A percentile compares a stretch with the other conserved stretches of the same genome.
Conservation (phyloP, 2,113 vertebrate genomes). For the Rutilus rutilus region DNA sequence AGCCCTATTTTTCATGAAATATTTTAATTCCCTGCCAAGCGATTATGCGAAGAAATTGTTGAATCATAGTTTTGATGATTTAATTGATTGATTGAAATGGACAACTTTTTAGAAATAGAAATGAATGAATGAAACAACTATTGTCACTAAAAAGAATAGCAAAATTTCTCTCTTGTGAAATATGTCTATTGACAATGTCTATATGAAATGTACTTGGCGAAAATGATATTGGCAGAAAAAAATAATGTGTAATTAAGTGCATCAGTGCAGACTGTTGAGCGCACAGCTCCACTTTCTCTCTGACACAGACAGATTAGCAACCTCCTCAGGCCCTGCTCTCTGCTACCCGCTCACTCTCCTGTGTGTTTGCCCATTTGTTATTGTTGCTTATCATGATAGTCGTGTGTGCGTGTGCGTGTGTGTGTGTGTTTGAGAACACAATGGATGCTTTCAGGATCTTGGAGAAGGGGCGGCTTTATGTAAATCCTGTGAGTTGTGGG, state of each 20-base stretch:
- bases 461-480: not conserved
- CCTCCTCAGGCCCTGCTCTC: conserved; percentile 48
- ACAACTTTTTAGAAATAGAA: not conserved
- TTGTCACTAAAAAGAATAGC: not conserved
- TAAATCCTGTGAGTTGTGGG: not conserved
- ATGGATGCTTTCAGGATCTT: not conserved
- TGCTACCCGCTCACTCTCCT: conserved; percentile 53
- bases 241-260: conserved; percentile 52
- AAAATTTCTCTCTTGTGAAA: not conserved
- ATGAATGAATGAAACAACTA: not conserved
- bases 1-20: too few species aligned
- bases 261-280: conserved; percentile 42
- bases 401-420: conserved; percentile 3
- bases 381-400: conserved; percentile 37
- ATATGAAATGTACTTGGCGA: not conserved
- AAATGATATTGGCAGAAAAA: conserved; percentile 7
- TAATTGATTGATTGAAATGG: not conserved
- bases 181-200: not conserved
- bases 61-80: not conserved
- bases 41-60: not conserved
- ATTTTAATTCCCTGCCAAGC: not conserved
- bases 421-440: not conserved
- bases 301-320: conserved; percentile 57
- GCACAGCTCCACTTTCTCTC: conserved; percentile 33
- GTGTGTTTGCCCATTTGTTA: conserved; percentile 53